These are phyloP conservation scores for Mythimna impura DNA, from an alignment of 2,888 invertebrate species.

Conservation along the genomic window DNA sequence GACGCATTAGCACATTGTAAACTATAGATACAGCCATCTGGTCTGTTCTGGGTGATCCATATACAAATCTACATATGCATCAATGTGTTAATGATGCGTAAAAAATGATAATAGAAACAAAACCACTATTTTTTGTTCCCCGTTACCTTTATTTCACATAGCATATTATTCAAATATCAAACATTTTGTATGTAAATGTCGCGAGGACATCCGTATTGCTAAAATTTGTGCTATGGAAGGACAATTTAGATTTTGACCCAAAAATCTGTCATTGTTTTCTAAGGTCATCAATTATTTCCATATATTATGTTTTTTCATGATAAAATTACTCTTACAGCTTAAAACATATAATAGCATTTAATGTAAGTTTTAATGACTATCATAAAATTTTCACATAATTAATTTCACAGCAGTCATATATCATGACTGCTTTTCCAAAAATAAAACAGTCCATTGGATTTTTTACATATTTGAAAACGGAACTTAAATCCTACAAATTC, in stretches of 20 bases:
- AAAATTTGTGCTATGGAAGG: slow-evolving; percentile 30
- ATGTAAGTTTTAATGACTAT: neutral
- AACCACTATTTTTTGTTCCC: slow-evolving; percentile 36
- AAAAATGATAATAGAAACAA: slow-evolving; percentile 32
- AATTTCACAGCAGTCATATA: too few species aligned
- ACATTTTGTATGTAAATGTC: slow-evolving; percentile 59
- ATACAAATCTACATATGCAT: slow-evolving; percentile 56
- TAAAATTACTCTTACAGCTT: neutral
- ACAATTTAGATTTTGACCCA: slow-evolving; percentile 36
- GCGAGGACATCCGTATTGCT: slow-evolving; percentile 44
- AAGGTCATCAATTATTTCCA: neutral
- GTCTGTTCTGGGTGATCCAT: slow-evolving; percentile 39
- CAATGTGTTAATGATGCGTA: slow-evolving; percentile 40
- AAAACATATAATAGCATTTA: neutral
- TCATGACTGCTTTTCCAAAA: neutral
- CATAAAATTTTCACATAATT: neutral
- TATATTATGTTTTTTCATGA: neutral
- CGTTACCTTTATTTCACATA: slow-evolving; percentile 52
- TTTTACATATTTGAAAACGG: slow-evolving; percentile 2
- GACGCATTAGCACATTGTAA: slow-evolving; percentile 69
- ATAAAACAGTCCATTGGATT: neutral
- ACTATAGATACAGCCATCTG: slow-evolving; percentile 34
- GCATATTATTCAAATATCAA: slow-evolving; percentile 56
- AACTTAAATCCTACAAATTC: slow-evolving; percentile 12
- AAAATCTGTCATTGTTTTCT: slow-evolving; percentile 21